Evolutionary conservation across 1,140 invertebrate genomes (phyloP).

Genomic region (Vollenhovia emeryi): DNA sequence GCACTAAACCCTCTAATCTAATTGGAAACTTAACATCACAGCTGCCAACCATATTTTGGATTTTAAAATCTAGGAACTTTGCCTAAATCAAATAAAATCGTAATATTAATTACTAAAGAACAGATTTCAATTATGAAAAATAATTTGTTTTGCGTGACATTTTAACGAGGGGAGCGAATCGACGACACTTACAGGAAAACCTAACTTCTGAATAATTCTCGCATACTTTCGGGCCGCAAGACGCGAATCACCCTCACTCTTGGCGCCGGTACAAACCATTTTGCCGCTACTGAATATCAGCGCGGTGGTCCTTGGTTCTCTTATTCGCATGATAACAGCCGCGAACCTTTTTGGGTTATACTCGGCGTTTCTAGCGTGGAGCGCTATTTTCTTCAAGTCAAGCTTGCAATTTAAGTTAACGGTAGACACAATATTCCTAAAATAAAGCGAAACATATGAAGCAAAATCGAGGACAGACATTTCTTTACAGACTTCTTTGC

Average conservation of each 20-base stretch:
- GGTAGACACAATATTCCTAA: conserved; percentile 98
- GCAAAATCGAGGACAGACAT: neutral
- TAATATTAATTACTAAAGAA: conserved; percentile 7
- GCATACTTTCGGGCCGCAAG: conserved; percentile 99
- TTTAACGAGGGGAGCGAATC: conserved; percentile 3
- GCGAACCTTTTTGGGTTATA: conserved; percentile 99
- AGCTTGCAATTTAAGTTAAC: conserved; percentile 98
- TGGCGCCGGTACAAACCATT: conserved; percentile 99
- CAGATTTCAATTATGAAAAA: conserved; percentile 26
- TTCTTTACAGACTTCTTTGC: neutral
- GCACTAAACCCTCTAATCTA: conserved; percentile 97
- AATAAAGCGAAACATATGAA: conserved; percentile 77
- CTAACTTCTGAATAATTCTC: conserved; percentile 99
- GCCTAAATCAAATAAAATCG: conserved; percentile 87
- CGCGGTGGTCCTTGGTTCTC: conserved; percentile 99
- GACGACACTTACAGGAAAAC: conserved; percentile 92
- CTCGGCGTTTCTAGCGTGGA: conserved; percentile 99
- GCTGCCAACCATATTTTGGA: conserved; percentile 99
- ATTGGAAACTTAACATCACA: conserved; percentile 99
- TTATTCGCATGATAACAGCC: conserved; percentile 99
- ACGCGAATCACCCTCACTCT: conserved; percentile 99
- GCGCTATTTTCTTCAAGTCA: conserved; percentile 98
- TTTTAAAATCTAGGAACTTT: conserved; percentile 99
- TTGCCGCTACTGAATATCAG: conserved; percentile 99
- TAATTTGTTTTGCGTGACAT: conserved; percentile 16